Evolutionary conservation across 2,113 vertebrate genomes (phyloP).

Genomic region (Lagopus muta): DNA sequence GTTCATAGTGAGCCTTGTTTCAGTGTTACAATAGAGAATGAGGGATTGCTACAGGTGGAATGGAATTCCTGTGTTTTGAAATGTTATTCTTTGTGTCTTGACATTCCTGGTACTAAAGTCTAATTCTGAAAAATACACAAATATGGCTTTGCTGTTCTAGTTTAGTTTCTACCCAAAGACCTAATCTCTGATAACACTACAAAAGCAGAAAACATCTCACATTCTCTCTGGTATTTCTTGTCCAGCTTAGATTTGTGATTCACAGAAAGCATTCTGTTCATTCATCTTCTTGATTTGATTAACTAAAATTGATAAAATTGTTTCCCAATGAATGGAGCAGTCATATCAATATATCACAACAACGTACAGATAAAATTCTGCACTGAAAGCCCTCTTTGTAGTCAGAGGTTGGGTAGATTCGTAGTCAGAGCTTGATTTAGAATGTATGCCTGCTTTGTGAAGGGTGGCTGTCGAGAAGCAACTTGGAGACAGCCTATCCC

Average conservation of each 20-base stretch:
- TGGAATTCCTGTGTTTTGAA: background rate
- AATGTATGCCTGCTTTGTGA: background rate
- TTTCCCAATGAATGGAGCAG: background rate
- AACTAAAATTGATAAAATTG: conserved; percentile 9
- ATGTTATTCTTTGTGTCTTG: background rate
- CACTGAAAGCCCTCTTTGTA: conserved; percentile 22
- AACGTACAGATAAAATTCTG: background rate
- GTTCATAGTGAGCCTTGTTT: background rate
- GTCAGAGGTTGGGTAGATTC: background rate
- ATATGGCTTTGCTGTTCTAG: background rate
- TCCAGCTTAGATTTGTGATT: conserved; percentile 9
- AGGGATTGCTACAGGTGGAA: background rate
- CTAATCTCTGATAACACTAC: background rate
- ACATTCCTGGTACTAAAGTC: background rate
- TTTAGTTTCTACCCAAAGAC: background rate
- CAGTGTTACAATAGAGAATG: background rate
- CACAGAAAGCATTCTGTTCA: background rate
- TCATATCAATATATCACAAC: background rate
- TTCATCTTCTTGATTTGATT: conserved; percentile 41
- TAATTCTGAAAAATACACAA: background rate
- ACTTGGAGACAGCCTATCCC: background rate
- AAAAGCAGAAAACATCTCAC: background rate
- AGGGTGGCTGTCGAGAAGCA: background rate
- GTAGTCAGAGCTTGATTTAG: background rate
- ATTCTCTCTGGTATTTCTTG: background rate